A percentile compares a stretch with the other conserved stretches of the same genome.
These are phyloP conservation scores for Festucalex cinctus DNA, from an alignment of 2,113 vertebrate species.

Conservation along the genomic window DNA sequence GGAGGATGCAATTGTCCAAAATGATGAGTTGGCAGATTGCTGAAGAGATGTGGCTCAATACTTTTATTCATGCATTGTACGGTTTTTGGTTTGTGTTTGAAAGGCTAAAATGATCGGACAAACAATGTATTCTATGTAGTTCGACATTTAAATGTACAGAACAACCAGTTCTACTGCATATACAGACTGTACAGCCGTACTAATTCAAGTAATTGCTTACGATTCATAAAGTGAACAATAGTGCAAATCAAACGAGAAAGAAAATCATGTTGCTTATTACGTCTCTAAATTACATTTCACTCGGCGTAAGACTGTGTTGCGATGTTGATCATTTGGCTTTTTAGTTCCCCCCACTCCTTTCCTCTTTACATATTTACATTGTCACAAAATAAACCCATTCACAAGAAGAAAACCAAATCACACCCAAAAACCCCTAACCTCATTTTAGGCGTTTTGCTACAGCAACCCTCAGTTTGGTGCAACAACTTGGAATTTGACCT, in stretches of 20 bases:
- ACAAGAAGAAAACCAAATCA: constrained; percentile 15
- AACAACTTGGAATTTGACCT: background rate
- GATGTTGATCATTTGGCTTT: constrained; percentile 10
- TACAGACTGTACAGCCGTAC: background rate
- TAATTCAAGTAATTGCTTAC: constrained; percentile 69
- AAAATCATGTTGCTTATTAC: constrained; percentile 10
- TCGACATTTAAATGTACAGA: background rate
- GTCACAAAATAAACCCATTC: constrained; percentile 10
- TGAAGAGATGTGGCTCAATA: background rate
- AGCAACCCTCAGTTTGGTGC: background rate
- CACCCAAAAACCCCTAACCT: constrained; percentile 1
- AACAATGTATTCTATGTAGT: background rate
- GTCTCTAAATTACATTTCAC: constrained; percentile 16
- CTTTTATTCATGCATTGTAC: background rate
- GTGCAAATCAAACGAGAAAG: constrained; percentile 62
- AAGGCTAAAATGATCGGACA: background rate
- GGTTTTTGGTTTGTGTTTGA: background rate
- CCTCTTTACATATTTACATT: constrained; percentile 2
- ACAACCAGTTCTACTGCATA: background rate
- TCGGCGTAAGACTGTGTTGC: background rate
- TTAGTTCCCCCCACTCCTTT: background rate
- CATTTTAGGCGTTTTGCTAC: background rate
- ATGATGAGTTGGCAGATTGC: background rate
- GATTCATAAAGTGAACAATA: constrained; percentile 73
- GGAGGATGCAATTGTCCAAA: background rate